Evolutionary conservation across 2,797 vertebrate species (phyloP), one percentile per base, ranked within the genome.

Genomic region (Podarcis siculus): DNA sequence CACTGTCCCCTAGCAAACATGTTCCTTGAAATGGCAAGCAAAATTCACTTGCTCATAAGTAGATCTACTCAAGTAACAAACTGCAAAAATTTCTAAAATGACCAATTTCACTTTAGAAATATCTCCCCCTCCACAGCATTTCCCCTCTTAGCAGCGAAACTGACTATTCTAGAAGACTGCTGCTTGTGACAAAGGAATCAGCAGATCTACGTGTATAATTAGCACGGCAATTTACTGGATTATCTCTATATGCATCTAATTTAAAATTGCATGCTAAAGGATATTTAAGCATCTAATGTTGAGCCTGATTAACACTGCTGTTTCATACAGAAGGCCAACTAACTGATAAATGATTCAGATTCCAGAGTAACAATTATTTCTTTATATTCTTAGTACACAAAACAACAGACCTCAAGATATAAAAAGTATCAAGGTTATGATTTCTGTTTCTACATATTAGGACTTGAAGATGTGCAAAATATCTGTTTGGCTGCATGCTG

Each of bases 231-330:
- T 58, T 82, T 69, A 58, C 32, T 84, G 21, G 30, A 58, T 84
- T 84, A 58, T 84, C 32, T 17, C 55, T 17, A 85, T 64, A 37
- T 64, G 71, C 23, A 75, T 76, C 15, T 39, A 85, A 85, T 61
- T 85, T 77, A 42, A 85, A 85, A 77, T 76, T 21, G 73, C 27
- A 64, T 2, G 55, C 55, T 77, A 64, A 85, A 66, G 23, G 35
- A 64, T 61, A 85, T 77, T n/a, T 64, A n/a, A 61, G 25, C 71
- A 64, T 64, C 35, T 64, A 55, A 17, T 64, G 17, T 61, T 64
- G 72, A 58, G 37, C 72, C 49, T 55, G 19, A 85, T 77, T 85
- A 66, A 85, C 55, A 85, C n/a, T 76, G 55, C 37, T 85, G 49
- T n/a, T 85, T 39, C 19, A 39, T 64, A 61, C 21, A 39, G 25